Evolutionary conservation across 2,888 invertebrate species (phyloP).

Genomic region (Prostheceraeus crozeri): DNA sequence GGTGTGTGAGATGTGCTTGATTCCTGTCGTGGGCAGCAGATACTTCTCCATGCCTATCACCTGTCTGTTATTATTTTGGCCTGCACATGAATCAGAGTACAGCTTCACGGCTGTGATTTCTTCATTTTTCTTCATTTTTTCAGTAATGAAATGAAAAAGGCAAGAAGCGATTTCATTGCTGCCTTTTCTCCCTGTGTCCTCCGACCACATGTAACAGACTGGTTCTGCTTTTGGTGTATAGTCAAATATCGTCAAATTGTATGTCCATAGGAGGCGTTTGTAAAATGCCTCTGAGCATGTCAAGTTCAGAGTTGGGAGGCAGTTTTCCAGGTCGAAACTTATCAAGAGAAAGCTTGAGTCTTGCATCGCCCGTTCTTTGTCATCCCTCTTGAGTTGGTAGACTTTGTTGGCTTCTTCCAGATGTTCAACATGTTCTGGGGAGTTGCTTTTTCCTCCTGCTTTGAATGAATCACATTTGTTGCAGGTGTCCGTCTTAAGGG

Average conservation of each 20-base stretch:
- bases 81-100: slow-evolving; percentile 27
- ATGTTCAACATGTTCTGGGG: slow-evolving; percentile 20
- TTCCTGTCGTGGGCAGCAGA: slow-evolving; percentile 14
- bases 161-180: slow-evolving; percentile 26
- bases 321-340: slow-evolving; percentile 22
- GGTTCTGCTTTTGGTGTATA: slow-evolving; percentile 7
- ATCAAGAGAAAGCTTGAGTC: slow-evolving; percentile 6
- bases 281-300: slow-evolving; percentile 18
- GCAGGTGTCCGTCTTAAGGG: slow-evolving; percentile 21
- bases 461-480: slow-evolving; percentile 24
- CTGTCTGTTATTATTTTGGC: slow-evolving; percentile 24
- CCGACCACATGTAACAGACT: neutral
- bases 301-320: slow-evolving; percentile 22
- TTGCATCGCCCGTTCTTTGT: slow-evolving; percentile 15
- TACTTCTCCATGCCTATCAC: slow-evolving; percentile 23
- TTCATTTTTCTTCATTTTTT: neutral
- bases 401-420: slow-evolving; percentile 2
- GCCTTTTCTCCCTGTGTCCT: neutral
- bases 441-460: slow-evolving; percentile 1
- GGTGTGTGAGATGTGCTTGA: slow-evolving; percentile 13
- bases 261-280: slow-evolving; percentile 14
- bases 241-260: slow-evolving; percentile 18
- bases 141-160: slow-evolving; percentile 6
- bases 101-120: neutral
- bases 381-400: slow-evolving; percentile 15